A percentile compares a stretch with the other conserved stretches of the same genome.
Evolutionary conservation across 2,113 vertebrate species (phyloP).

Genomic region (Notechis scutatus): DNA sequence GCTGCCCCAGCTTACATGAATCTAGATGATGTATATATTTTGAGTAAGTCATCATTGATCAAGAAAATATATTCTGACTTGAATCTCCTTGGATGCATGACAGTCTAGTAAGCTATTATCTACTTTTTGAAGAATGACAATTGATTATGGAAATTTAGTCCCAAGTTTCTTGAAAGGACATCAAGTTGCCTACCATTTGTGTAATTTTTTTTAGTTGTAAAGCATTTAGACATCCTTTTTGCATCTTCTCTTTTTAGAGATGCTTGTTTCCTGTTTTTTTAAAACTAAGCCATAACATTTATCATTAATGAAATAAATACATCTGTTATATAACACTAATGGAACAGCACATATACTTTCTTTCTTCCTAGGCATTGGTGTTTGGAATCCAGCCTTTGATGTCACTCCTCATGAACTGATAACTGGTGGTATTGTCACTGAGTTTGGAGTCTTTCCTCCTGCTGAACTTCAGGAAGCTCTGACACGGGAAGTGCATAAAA

Average conservation of each 20-base stretch:
- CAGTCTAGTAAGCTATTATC: background rate
- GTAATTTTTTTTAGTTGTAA: background rate
- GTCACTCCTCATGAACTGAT: constrained; percentile 88
- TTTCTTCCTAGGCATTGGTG: constrained; percentile 76
- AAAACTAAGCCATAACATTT: background rate
- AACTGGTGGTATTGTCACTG: constrained; percentile 89
- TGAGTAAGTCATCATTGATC: background rate
- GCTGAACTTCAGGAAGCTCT: constrained; percentile 80
- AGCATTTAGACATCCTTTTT: background rate
- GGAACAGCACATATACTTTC: background rate
- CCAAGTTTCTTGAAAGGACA: background rate
- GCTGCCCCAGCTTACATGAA: background rate
- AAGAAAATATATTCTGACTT: background rate
- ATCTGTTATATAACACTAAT: background rate
- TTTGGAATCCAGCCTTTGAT: constrained; percentile 93
- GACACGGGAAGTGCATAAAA: constrained; percentile 29
- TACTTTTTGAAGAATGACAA: background rate
- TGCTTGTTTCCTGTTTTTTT: background rate
- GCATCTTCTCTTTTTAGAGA: background rate
- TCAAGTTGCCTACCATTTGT: background rate
- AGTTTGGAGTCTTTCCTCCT: constrained; percentile 84
- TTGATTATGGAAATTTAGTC: background rate
- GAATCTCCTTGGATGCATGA: background rate
- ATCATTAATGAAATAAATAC: background rate
- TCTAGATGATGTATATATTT: background rate